Evolutionary conservation across 1,140 invertebrate species (phyloP), one percentile per base, ranked within the genome.

Genomic region (Nylanderia fulva): DNA sequence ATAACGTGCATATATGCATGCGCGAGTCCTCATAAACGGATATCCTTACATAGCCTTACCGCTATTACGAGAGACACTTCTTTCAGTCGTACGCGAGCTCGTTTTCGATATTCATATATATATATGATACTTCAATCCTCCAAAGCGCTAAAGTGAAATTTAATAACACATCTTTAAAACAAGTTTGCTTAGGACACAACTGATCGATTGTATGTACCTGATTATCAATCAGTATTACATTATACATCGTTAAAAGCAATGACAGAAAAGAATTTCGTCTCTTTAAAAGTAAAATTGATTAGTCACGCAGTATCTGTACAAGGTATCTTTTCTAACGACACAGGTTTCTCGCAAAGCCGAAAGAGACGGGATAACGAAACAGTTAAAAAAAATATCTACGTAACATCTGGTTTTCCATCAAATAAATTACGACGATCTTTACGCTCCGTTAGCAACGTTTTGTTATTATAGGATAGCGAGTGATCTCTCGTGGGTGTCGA

Each of bases 21-120:
- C 15, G 39, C 15, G 54, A 8, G 18, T 71, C 71, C 71, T 82
- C 77, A 82, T 82, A 71, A 71, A 82, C 77, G 77, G 36, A 80
- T 80, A 68, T 36, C 33, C 33, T 80, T 79, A 27, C 63, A 63
- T 48, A 21, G 18, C 24, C n/a, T n/a, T n/a, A 24, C 48, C 18
- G 64, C 71, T 58, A 82, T 82, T 58, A 71, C 39, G 36, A 79
- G 45, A 64, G 21, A 21, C 24, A 33, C 60, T 58, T 45, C 24
- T 27, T 29, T 24, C 24, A 13, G 36, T 6, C 7, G 0, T 54
- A 9, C 36, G 3, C 63, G 76, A 80, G 36, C 24, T 71, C 36
- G 54, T 45, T 69, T 45, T 39, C 27, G 54, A 54, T n/a, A 39
- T 42, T 18, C 21, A n/a, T n/a, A n/a, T n/a, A n/a, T n/a, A n/a